phyloP scores from a whole-genome alignment of 2,888 invertebrate genomes.

The Agonopterix heracliana region DNA sequence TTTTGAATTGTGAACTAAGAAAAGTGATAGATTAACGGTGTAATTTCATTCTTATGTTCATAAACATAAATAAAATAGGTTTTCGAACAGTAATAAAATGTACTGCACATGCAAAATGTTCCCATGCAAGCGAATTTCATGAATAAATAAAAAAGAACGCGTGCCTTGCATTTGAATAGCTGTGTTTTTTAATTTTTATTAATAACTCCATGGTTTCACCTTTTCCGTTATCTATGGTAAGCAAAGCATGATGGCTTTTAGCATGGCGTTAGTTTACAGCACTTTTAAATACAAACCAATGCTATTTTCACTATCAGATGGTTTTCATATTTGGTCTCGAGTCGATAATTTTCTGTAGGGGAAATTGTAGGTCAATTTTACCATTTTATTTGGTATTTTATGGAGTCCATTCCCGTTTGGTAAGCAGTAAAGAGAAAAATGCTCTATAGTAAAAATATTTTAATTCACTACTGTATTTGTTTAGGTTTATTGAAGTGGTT shows the following conservation, averaged over 20 bases:
- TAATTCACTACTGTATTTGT: slow-evolving; percentile 17
- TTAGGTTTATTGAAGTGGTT: too few relatives aligned
- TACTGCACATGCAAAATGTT: too few relatives aligned
- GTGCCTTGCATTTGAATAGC: neutral
- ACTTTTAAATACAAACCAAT: slow-evolving; percentile 82
- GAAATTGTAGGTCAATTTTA: slow-evolving; percentile 36
- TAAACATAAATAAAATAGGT: too few relatives aligned
- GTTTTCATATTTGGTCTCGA: slow-evolving; percentile 98
- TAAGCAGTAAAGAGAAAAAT: slow-evolving; percentile 71
- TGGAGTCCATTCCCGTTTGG: slow-evolving; percentile 64
- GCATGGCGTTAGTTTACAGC: slow-evolving; percentile 39
- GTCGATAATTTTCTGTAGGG: slow-evolving; percentile 95
- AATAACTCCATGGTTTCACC: slow-evolving; percentile 27
- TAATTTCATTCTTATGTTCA: too few relatives aligned
- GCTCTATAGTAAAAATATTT: slow-evolving; percentile 53
- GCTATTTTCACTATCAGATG: slow-evolving; percentile 98
- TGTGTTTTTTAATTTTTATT: neutral
- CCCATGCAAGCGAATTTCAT: too few relatives aligned
- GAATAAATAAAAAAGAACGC: neutral
- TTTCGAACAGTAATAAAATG: too few relatives aligned
- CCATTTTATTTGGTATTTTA: slow-evolving; percentile 31
- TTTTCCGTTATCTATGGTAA: slow-evolving; percentile 34
- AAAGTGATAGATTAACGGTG: too few relatives aligned
- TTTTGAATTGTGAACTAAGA: too few relatives aligned
- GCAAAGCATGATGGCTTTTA: slow-evolving; percentile 55